These are phyloP conservation scores for Progne subis DNA, from an alignment of 2,113 vertebrate genomes.

Conservation along the genomic window DNA sequence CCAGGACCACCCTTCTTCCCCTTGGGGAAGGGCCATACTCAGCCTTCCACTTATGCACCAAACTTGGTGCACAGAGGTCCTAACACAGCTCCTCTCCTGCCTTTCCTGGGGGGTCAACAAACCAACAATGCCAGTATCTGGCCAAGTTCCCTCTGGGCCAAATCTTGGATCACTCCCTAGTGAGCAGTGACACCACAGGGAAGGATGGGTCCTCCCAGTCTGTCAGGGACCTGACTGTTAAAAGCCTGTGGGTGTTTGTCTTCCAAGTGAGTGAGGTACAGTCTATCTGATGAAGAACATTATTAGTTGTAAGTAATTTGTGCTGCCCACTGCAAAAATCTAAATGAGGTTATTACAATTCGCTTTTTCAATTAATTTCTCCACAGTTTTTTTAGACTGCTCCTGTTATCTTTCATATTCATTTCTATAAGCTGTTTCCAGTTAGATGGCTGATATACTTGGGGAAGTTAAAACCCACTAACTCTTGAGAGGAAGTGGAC, in stretches of 20 bases:
- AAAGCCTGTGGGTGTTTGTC: not conserved
- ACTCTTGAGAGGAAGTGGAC: not conserved
- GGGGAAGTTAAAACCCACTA: not conserved
- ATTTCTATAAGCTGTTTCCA: not conserved
- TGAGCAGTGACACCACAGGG: rapidly evolving
- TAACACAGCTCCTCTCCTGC: not conserved
- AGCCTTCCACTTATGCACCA: not conserved
- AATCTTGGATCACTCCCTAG: not conserved
- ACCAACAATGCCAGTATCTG: not conserved
- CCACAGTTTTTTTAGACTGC: not conserved
- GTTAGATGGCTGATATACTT: not conserved
- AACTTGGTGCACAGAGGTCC: not conserved
- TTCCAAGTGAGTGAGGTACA: not conserved
- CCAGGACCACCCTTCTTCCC: not conserved
- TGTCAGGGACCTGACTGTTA: not conserved
- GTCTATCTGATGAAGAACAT: not conserved
- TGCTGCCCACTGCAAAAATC: not conserved
- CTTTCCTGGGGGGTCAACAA: not conserved
- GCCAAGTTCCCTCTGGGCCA: not conserved
- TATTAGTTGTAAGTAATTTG: not conserved
- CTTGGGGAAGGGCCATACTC: not conserved
- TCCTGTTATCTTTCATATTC: not conserved
- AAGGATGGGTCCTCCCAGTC: not conserved
- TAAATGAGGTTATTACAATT: not conserved
- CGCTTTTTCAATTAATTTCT: not conserved